Evolutionary conservation across 2,888 invertebrate species (phyloP).

Genomic region (Smittia aterrima): DNA sequence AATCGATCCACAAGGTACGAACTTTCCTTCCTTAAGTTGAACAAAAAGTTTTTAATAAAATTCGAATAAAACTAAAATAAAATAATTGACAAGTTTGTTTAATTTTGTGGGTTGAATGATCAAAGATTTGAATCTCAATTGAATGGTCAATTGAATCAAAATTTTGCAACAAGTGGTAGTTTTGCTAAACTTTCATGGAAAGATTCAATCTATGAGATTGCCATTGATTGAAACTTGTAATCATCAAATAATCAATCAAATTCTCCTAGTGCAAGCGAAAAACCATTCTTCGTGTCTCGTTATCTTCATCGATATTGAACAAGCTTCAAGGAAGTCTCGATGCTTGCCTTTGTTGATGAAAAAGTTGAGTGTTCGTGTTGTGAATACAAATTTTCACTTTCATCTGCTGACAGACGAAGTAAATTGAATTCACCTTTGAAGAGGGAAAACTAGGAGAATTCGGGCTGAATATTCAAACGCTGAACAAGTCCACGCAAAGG

Average conservation of each 20-base stretch:
- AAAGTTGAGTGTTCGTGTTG: background rate
- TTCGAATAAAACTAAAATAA: background rate
- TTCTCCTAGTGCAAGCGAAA: too few species aligned
- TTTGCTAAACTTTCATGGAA: too few species aligned
- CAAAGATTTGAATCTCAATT: too few species aligned
- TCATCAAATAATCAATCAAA: too few species aligned
- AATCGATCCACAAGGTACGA: background rate
- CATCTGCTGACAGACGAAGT: background rate
- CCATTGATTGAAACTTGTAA: too few species aligned
- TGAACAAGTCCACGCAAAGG: background rate
- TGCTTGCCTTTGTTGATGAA: background rate
- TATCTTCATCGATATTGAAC: background rate
- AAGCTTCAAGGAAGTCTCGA: background rate
- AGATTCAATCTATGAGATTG: too few species aligned
- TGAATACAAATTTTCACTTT: slow-evolving; percentile 25
- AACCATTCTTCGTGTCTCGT: background rate
- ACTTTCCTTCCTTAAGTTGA: background rate
- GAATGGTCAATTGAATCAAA: too few species aligned
- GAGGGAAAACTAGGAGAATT: background rate
- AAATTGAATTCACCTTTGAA: slow-evolving; percentile 18
- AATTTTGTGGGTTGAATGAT: too few species aligned
- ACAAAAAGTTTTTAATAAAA: background rate
- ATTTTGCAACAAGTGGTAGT: too few species aligned
- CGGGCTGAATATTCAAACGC: background rate
- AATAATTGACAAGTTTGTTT: background rate